Base-by-base conservation (phyloP, 2,888 invertebrate species). In the Zygogramma bicolorata region DNA sequence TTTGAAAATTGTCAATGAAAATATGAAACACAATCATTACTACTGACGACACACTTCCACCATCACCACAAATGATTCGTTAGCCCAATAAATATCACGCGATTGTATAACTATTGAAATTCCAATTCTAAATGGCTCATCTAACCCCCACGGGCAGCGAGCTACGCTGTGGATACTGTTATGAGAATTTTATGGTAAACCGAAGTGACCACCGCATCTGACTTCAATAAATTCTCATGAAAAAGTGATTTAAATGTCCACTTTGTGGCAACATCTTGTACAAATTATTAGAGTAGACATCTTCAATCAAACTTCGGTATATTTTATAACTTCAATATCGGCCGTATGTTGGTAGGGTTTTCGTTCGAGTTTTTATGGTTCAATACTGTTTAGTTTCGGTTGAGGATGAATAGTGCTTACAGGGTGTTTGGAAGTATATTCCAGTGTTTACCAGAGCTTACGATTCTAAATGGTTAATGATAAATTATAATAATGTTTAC, bases 241-340 rank as follows among this genome's bases (percentile, higher is more conserved):
- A 74, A 76, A 72, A 74, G 74, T 72, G 76, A 76, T 76, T 73
- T 70, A 66, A 70, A 66, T 65, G 70, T 65, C 74, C 74, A 76
- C 72, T 76, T 59, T 31, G 46, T 38, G 72, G 74, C 74, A 81
- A 77, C 80, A 81, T 81, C 73, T 80, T 80, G 79, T 68, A 72
- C 75, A 79, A 77, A 79, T 79, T 79, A 77, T 75, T 73, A 75
- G 75, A 75, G 76, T 71, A 66, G 71, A 70, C 69, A 71, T 61
- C 71, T 67, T 69, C 63, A 69, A 75, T 77, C 73, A 75, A 76
- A 80, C 74, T 77, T 78, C 71, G 73, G 76, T 74, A 77, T 78
- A 75, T 79, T 79, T 77, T 75, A 68, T 76, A 75, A 74, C 71
- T 76, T 75, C 76, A 75, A 77, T 77, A 77, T 71, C 49, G 58